Percentiles rank a stretch among this genome's conserved stretches.
Conservation (phyloP, 30 jellyfish, hydroid and myxozoan species). For the Haliclystus octoradiatus region DNA sequence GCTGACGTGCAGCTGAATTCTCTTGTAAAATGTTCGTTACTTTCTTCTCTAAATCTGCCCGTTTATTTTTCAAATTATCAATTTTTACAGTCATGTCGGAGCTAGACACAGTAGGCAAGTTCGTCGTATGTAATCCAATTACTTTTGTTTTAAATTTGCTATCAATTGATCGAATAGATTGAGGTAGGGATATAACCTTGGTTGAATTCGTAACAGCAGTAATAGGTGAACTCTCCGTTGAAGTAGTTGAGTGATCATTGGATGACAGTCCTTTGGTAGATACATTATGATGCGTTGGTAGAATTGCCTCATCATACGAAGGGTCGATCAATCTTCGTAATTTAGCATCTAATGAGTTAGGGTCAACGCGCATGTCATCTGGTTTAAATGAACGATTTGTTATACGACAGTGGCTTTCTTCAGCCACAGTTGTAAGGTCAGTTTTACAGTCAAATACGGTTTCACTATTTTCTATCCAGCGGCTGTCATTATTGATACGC, state of each 20-base stretch:
- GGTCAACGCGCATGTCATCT: neutral
- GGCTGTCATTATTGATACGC: neutral
- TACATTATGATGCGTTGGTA: slow-evolving; percentile 11
- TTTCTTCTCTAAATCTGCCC: slow-evolving; percentile 69
- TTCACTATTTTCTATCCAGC: neutral
- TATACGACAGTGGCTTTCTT: slow-evolving; percentile 57
- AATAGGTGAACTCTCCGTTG: neutral
- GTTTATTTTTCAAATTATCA: slow-evolving; percentile 64
- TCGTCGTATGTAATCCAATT: slow-evolving; percentile 49
- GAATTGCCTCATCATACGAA: slow-evolving; percentile 45
- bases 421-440: neutral
- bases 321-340: slow-evolving; percentile 53
- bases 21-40: slow-evolving; percentile 67
- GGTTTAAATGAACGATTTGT: slow-evolving; percentile 53
- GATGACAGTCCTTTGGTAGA: too few relatives aligned
- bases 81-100: slow-evolving; percentile 79
- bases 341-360: slow-evolving; percentile 43
- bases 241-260: too few relatives aligned
- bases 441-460: neutral
- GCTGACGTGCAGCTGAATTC: neutral
- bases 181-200: neutral
- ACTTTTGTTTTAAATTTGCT: slow-evolving; percentile 56
- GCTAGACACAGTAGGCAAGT: slow-evolving; percentile 10
- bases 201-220: neutral
- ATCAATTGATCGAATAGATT: slow-evolving; percentile 39